Percentiles rank a stretch among this genome's conserved stretches.
Evolutionary conservation across 2,888 invertebrate genomes (phyloP).

Genomic region (Tipula vernalis): DNA sequence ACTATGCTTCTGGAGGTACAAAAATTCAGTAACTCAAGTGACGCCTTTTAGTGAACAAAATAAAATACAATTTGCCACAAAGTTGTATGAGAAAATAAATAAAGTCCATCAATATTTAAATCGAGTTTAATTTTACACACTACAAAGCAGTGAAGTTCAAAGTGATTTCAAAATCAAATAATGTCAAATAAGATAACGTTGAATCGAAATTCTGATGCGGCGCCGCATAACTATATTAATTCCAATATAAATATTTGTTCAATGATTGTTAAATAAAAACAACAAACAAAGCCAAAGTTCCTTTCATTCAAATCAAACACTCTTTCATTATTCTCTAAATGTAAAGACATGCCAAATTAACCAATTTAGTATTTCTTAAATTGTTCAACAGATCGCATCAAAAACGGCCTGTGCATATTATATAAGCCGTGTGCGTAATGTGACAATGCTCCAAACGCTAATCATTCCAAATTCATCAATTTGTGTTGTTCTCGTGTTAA

Average conservation of each 20-base stretch:
- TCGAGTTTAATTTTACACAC: neutral
- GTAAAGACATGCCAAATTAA: neutral
- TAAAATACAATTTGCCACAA: too few species aligned
- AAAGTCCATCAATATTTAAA: neutral
- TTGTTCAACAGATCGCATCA: neutral
- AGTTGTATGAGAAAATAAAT: too few species aligned
- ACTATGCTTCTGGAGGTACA: too few species aligned
- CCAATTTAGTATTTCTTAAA: neutral
- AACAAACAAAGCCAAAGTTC: neutral
- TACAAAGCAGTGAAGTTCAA: neutral
- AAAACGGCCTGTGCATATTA: neutral
- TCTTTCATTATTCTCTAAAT: neutral
- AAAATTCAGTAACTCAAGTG: too few species aligned
- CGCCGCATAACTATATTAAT: neutral
- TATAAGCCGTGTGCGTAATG: neutral
- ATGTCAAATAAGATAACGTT: neutral
- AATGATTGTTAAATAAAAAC: neutral
- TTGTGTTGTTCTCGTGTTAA: neutral
- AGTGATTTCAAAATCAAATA: too few species aligned
- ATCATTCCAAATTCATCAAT: neutral
- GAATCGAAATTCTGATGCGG: neutral
- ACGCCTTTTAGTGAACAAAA: too few species aligned
- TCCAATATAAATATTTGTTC: neutral
- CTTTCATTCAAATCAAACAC: neutral
- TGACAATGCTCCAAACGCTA: neutral